Base-by-base conservation (phyloP, 2,797 vertebrate species). In the Sebastes kiyomatsui region DNA sequence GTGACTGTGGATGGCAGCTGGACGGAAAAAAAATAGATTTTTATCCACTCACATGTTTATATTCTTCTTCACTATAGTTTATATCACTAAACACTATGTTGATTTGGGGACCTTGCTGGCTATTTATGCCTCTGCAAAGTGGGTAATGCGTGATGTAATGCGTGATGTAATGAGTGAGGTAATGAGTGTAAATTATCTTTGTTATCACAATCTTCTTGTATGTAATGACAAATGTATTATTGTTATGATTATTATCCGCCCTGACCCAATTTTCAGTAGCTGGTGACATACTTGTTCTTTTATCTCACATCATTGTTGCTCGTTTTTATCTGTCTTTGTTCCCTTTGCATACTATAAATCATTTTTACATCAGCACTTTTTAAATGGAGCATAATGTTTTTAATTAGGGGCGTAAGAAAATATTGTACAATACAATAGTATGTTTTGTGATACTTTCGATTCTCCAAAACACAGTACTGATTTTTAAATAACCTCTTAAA, bases 1-100 rank as follows among this genome's bases (percentile, higher is more conserved):
- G 62, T 67, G 84, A 81, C 82, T 79, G 81, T 77, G 71, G 69
- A 79, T 33, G 64, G 65, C 66, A 77, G 13, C 61, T 73, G 83
- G 52, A 77, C 54, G 74, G 38, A 61, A 70, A 87, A 81, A 18
- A 25, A 14, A 23, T 4, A 14, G 25, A 60, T 72, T 88, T 84
- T 74, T 60, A 55, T 76, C 64, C 10, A 18, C 60, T 66, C 75
- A 70, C 33, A 74, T 35, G 58, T 61, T 79, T 72, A 42, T 72
- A 38, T 64, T 73, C 25, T 55, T 74, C 13, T 80, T 35, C 46
- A n/a, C 23, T 32, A 10, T 32, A 10, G 18, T 64, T 35, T 55
- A 33, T 38, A 64, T 54, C 23, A 25, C 4, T 3, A 11, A 64
- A 54, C 23, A 25, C 4, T 3, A 11, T 16, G 5, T 33, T 67